Evolutionary conservation across 2,797 vertebrate genomes (phyloP).

Genomic region (Ceryle rudis): DNA sequence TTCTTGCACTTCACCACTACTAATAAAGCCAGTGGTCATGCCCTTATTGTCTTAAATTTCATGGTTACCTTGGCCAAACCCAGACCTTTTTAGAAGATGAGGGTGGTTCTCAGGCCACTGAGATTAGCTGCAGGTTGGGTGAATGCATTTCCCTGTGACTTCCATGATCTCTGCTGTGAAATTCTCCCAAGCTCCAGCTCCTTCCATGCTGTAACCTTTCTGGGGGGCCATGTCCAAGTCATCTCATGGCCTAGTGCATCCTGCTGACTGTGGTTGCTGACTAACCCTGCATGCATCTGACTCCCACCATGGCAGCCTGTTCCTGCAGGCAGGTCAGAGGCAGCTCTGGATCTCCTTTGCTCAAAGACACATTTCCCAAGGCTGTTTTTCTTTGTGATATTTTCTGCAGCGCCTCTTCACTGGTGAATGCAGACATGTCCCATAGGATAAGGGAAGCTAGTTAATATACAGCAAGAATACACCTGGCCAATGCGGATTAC

Average conservation of each 20-base stretch:
- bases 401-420: neutral
- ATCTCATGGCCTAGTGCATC: neutral
- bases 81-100: neutral
- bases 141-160: neutral
- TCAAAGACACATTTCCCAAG: neutral
- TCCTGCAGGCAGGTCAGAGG: neutral
- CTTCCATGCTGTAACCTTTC: accelerated
- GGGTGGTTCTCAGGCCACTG: neutral
- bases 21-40: neutral
- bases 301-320: neutral
- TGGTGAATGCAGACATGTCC: conserved; percentile 47
- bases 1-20: neutral
- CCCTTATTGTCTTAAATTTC: neutral
- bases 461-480: conserved; percentile 32
- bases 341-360: neutral
- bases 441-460: neutral
- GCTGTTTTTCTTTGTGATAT: conserved; percentile 13
- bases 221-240: accelerated
- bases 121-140: too few relatives aligned
- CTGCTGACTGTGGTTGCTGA: neutral
- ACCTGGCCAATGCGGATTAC: conserved; percentile 52
- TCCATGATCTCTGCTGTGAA: neutral
- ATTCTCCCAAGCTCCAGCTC: neutral
- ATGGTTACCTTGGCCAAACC: neutral
- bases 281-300: accelerated